Evolutionary conservation across 2,113 vertebrate genomes (phyloP).

Genomic region (Aegithalos caudatus): DNA sequence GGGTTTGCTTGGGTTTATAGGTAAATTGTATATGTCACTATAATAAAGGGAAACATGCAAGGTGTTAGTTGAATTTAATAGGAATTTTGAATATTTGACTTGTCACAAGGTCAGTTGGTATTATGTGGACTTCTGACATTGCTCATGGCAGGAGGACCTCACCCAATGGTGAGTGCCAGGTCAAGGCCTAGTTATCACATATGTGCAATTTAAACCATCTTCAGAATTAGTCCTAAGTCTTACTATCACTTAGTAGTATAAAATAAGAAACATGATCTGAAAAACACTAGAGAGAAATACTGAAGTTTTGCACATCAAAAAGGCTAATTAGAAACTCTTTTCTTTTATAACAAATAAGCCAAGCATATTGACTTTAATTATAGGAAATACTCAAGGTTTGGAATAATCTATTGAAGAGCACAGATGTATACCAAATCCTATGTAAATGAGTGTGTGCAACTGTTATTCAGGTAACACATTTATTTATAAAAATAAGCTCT

Average conservation of each 20-base stretch:
- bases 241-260: background rate
- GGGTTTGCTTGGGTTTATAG: background rate
- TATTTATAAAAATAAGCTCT: background rate
- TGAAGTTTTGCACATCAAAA: conserved; percentile 11
- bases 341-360: conserved; percentile 20
- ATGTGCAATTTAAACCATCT: background rate
- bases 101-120: background rate
- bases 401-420: conserved; percentile 16
- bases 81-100: conserved; percentile 7
- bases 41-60: background rate
- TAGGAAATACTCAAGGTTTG: conserved; percentile 16
- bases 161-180: background rate
- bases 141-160: background rate
- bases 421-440: conserved; percentile 25
- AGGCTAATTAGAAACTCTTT: conserved; percentile 15
- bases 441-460: background rate
- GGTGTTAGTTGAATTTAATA: background rate
- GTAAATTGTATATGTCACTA: background rate
- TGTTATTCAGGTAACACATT: conserved; percentile 11
- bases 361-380: conserved; percentile 31
- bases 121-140: background rate
- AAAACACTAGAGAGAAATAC: background rate
- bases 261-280: background rate
- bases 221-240: background rate
- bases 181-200: background rate